Evolutionary conservation across 2,797 vertebrate species (phyloP).

Genomic region (Enteromius paludinosus): DNA sequence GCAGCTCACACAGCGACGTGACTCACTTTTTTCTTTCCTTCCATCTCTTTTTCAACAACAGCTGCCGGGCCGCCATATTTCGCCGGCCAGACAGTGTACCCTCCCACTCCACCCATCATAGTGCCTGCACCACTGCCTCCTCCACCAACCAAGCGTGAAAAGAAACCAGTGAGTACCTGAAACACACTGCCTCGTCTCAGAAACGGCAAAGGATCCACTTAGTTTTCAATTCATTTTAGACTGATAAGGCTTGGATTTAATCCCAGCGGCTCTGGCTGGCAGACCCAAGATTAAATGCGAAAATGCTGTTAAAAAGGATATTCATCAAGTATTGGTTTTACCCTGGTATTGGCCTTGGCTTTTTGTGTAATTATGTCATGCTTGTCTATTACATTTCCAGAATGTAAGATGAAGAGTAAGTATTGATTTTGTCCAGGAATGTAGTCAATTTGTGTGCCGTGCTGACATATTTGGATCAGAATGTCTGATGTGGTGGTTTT

Average conservation of each 20-base stretch:
- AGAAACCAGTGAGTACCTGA: slow-evolving; percentile 89
- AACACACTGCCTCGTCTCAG: not conserved
- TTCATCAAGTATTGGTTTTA: slow-evolving; percentile 25
- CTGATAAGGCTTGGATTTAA: slow-evolving; percentile 32
- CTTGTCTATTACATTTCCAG: not conserved
- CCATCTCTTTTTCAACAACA: slow-evolving; percentile 65
- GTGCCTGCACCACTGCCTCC: slow-evolving; percentile 95
- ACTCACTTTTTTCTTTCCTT: slow-evolving; percentile 25
- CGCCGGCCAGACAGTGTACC: slow-evolving; percentile 92
- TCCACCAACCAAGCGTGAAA: slow-evolving; percentile 94
- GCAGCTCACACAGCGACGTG: slow-evolving; percentile 8
- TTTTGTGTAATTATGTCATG: slow-evolving; percentile 19
- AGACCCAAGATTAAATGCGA: slow-evolving; percentile 31
- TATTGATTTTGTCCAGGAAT: slow-evolving; percentile 12
- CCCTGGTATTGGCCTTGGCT: not conserved
- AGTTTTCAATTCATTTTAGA: slow-evolving; percentile 13
- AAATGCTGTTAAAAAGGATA: slow-evolving; percentile 15
- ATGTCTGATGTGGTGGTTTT: slow-evolving; percentile 10
- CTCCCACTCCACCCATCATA: slow-evolving; percentile 91
- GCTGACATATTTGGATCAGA: slow-evolving; percentile 21
- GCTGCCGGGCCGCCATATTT: slow-evolving; percentile 88
- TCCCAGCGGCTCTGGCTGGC: not conserved
- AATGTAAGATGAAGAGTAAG: slow-evolving; percentile 19
- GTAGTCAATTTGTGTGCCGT: not conserved
- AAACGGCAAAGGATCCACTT: slow-evolving; percentile 1